Percentiles rank a stretch among this genome's conserved stretches.
These are phyloP conservation scores for Ramphastos sulfuratus DNA, from an alignment of 2,113 vertebrate species.

Conservation along the genomic window DNA sequence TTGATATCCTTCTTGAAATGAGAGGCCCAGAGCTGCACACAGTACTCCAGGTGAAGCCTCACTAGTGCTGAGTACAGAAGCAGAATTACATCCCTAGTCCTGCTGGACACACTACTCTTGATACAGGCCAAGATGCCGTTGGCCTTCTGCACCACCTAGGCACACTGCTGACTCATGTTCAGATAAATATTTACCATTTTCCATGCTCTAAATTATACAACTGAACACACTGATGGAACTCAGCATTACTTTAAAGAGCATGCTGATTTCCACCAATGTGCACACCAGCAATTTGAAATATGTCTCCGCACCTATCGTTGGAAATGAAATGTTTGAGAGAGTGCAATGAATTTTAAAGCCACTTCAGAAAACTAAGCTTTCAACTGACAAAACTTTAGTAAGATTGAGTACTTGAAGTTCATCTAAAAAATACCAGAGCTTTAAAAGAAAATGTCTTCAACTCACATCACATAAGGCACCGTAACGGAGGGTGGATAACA, in stretches of 20 bases:
- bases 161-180: too few relatives aligned
- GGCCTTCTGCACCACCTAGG: too few relatives aligned
- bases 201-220: neutral
- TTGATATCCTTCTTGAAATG: too few relatives aligned
- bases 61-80: too few relatives aligned
- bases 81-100: too few relatives aligned
- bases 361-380: neutral
- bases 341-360: neutral
- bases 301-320: neutral
- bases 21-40: too few relatives aligned
- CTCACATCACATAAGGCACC: constrained; percentile 90
- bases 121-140: too few relatives aligned
- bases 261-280: neutral
- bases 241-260: neutral
- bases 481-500: constrained; percentile 87
- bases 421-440: neutral
- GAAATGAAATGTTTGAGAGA: neutral
- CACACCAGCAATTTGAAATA: neutral
- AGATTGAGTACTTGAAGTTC: neutral
- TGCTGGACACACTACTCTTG: too few relatives aligned
- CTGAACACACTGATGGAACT: neutral
- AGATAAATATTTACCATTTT: neutral
- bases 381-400: neutral
- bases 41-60: too few relatives aligned
- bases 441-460: neutral